A percentile compares a stretch with the other conserved stretches of the same genome.
phyloP scores from a whole-genome alignment of 1,140 invertebrate species.

The Ostrea denselamellosa region DNA sequence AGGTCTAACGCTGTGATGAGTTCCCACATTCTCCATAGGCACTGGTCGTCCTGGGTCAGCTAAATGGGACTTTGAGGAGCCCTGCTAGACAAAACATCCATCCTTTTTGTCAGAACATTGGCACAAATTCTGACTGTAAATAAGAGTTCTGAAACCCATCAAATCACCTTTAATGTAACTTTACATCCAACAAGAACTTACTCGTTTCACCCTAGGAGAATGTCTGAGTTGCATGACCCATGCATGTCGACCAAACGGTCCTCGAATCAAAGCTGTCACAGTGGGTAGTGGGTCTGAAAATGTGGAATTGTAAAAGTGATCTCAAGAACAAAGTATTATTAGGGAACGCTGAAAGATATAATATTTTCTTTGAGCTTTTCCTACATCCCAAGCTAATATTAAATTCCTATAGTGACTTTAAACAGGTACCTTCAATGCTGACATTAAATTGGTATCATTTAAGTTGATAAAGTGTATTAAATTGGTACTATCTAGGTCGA shows the following conservation, averaged over 20 bases:
- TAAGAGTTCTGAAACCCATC: too few relatives aligned
- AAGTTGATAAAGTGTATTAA: too few relatives aligned
- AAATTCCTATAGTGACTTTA: too few relatives aligned
- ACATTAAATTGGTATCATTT: too few relatives aligned
- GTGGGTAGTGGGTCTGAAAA: conserved; percentile 80
- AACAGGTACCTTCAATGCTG: too few relatives aligned
- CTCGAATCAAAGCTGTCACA: conserved; percentile 89
- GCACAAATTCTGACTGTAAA: too few relatives aligned
- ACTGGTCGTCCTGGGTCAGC: conserved; percentile 88
- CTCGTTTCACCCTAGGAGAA: conserved; percentile 81
- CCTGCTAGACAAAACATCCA: conserved; percentile 2
- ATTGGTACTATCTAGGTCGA: too few relatives aligned
- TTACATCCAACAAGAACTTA: conserved; percentile 46
- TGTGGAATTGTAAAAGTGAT: background rate
- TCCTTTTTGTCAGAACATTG: background rate
- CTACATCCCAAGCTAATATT: too few relatives aligned
- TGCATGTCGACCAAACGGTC: conserved; percentile 94
- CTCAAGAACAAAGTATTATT: too few relatives aligned
- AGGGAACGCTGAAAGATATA: too few relatives aligned
- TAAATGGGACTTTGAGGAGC: conserved; percentile 83
- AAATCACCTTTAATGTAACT: too few relatives aligned
- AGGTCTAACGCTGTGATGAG: conserved; percentile 83
- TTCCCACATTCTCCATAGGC: conserved; percentile 85
- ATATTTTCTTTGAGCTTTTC: too few relatives aligned
- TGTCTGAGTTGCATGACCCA: conserved; percentile 93